Evolutionary conservation across 2,797 vertebrate species (phyloP).

Genomic region (Scarus forsteni): DNA sequence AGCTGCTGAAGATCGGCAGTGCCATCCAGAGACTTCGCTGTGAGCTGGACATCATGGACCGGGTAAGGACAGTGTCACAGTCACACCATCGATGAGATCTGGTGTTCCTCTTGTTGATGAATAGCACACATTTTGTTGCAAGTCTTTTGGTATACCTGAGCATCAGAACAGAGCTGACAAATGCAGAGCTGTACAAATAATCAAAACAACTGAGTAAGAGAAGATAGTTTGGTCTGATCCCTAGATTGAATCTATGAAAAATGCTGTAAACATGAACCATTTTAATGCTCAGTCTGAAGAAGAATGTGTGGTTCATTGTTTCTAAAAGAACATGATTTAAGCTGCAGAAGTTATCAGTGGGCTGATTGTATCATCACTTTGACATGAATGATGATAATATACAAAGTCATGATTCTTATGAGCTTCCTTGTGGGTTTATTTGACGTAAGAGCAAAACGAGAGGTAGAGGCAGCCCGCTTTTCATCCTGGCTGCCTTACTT

Average conservation of each 20-base stretch:
- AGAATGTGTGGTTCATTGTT: not conserved
- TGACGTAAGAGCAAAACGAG: not conserved
- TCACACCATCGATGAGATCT: slow-evolving; percentile 17
- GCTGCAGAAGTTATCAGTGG: not conserved
- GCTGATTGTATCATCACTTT: not conserved
- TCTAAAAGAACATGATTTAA: not conserved
- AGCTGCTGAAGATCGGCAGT: slow-evolving; percentile 95
- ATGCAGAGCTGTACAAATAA: slow-evolving; percentile 11
- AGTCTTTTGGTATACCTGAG: slow-evolving; percentile 27
- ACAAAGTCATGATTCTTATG: not conserved
- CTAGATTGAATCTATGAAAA: not conserved
- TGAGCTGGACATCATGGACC: slow-evolving; percentile 98
- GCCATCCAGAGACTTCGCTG: slow-evolving; percentile 97
- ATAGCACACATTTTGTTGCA: not conserved
- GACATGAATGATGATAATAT: not conserved
- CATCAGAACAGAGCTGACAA: slow-evolving; percentile 7
- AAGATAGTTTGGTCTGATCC: slow-evolving; percentile 1
- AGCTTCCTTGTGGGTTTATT: not conserved
- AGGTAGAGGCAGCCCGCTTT: not conserved
- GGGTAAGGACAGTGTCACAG: slow-evolving; percentile 81
- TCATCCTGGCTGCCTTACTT: slow-evolving; percentile 5
- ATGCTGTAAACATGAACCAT: not conserved
- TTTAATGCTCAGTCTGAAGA: not conserved
- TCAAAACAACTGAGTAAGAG: slow-evolving; percentile 2
- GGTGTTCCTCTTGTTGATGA: not conserved